phyloP scores from a whole-genome alignment of 2,888 invertebrate genomes.

The Brachyopa scutellaris region DNA sequence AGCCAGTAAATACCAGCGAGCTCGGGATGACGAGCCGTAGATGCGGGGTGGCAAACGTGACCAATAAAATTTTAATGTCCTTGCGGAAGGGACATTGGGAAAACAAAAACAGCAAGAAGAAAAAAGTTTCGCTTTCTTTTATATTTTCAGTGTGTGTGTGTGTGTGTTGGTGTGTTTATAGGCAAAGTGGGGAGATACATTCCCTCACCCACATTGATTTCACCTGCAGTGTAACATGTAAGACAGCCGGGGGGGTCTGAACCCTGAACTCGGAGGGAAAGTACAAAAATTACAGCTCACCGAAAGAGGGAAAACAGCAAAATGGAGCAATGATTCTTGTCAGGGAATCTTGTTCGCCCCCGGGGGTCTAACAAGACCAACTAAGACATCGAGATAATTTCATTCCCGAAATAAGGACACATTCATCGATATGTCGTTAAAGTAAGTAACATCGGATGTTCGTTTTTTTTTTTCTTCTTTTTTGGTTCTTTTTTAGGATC shows the following conservation, averaged over 20 bases:
- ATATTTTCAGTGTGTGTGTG: not conserved
- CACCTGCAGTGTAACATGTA: conserved; percentile 34
- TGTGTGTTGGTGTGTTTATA: too few species aligned
- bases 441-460: conserved; percentile 64
- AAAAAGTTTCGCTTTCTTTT: conserved; percentile 1
- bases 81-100: conserved; percentile 31
- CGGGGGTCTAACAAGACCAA: conserved; percentile 30
- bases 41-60: conserved; percentile 45
- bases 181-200: too few species aligned
- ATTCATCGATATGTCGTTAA: conserved; percentile 66
- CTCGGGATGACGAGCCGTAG: not conserved
- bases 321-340: conserved; percentile 43
- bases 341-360: conserved; percentile 37
- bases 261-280: not conserved
- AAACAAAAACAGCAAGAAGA: not conserved
- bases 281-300: too few species aligned
- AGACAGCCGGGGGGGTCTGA: not conserved
- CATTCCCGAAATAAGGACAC: conserved; percentile 51
- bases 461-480: conserved; percentile 11
- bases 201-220: too few species aligned
- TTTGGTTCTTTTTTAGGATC: conserved; percentile 29
- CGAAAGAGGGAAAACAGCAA: not conserved
- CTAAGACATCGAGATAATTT: conserved; percentile 62
- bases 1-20: conserved; percentile 25
- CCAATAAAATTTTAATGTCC: conserved; percentile 65